Evolutionary conservation across 2,888 invertebrate species (phyloP), one percentile per base, ranked within the genome.

Genomic region (Nomada ruficornis): DNA sequence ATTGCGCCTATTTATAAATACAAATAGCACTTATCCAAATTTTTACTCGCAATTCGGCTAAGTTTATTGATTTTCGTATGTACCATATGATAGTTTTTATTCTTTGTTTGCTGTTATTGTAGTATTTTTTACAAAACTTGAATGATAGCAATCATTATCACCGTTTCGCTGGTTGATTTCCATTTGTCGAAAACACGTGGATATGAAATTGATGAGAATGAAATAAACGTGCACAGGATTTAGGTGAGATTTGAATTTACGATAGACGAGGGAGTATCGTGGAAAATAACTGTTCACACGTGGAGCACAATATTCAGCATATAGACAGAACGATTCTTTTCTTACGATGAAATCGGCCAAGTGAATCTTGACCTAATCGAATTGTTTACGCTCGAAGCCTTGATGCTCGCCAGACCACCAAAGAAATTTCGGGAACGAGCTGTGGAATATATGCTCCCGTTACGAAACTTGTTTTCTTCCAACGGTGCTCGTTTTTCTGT

Each of bases 391-490:
- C 67, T 36, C 65, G 67, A 50, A 44, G 63, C 63, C 80, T 79
- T 80, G 80, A 80, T 63, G 67, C 20, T 80, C 52, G 36, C 80
- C 80, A 80, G 80, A 80, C 67, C 80, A 79, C 80, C 52, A 44
- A 80, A 79, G 80, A 80, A 80, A 80, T 80, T 80, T 79, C 63
- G 68, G 63, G 72, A 68, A 79, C 63, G 23, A 23, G 52, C 68
- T 18, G 57, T 18, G 44, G 62, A 63, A 72, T 68, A 79, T 60
- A 15, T 29, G 26, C 44, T 50, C 20, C 42, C 11, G 75, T 78
- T 72, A 67, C 72, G 79, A 72, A 67, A 67, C 67, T 62, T 47
- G 71, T 80, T 78, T 74, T 63, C 77, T 42, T 15, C 26, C 20
- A 7, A 52, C 20, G 9, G 20, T 0, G n/a, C 13, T n/a, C 60